phyloP scores from a whole-genome alignment of 1,140 invertebrate genomes.

The Drosophila triauraria region DNA sequence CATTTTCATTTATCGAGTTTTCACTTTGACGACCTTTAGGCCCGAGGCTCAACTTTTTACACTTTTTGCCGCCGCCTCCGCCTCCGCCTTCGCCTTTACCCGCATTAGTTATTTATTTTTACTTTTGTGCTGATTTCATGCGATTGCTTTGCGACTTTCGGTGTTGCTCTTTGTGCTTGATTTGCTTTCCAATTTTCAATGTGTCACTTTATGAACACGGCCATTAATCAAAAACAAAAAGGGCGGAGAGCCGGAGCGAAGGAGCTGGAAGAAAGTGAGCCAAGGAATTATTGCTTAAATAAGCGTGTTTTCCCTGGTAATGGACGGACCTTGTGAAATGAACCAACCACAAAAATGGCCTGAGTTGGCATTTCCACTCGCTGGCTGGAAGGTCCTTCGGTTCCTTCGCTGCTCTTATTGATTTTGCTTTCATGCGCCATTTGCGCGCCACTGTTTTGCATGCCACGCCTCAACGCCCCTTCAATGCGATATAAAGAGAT shows the following conservation, averaged over 20 bases:
- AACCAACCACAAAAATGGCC: conserved; percentile 70
- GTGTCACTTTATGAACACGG: conserved; percentile 80
- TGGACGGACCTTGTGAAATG: conserved; percentile 60
- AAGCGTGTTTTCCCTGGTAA: conserved; percentile 64
- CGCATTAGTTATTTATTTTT: conserved; percentile 54
- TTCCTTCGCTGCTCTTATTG: conserved; percentile 50
- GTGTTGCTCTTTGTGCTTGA: conserved; percentile 76
- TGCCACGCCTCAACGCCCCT: conserved; percentile 44
- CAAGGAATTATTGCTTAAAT: conserved; percentile 81
- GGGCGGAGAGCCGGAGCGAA: not conserved
- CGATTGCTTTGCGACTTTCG: conserved; percentile 70
- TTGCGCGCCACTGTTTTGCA: conserved; percentile 64
- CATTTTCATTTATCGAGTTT: conserved; percentile 82
- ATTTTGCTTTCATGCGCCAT: conserved; percentile 77
- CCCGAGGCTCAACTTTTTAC: conserved; percentile 74
- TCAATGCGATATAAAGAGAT: conserved; percentile 6
- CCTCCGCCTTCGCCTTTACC: not conserved
- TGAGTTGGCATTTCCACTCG: conserved; percentile 60
- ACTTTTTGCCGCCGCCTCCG: conserved; percentile 67
- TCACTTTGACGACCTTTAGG: conserved; percentile 79
- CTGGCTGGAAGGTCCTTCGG: conserved; percentile 27
- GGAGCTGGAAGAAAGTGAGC: conserved; percentile 39
- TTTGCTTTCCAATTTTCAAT: conserved; percentile 83
- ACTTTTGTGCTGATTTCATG: conserved; percentile 73
- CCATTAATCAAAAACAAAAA: conserved; percentile 81